These are phyloP conservation scores for Calyptomena viridis DNA, from an alignment of 2,113 vertebrate species.

Conservation along the genomic window DNA sequence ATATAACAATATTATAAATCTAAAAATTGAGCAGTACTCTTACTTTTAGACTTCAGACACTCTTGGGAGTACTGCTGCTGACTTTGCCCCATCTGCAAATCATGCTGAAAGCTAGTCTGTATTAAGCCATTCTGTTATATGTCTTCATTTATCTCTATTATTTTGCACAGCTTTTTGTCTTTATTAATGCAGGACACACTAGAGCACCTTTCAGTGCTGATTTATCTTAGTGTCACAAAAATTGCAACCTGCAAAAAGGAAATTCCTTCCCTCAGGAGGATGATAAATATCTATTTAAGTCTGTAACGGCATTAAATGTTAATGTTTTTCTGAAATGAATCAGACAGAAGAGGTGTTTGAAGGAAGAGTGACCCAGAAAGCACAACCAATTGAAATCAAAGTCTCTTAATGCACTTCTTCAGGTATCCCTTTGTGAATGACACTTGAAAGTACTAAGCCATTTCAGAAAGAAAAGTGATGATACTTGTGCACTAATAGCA, in stretches of 20 bases:
- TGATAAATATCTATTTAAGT: conserved; percentile 29
- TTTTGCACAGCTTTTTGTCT: background rate
- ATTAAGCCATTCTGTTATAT: background rate
- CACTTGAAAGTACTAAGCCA: background rate
- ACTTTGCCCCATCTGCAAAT: background rate
- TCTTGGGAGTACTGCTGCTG: background rate
- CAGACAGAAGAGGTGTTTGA: conserved; percentile 2
- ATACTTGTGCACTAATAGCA: background rate
- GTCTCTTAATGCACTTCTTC: background rate
- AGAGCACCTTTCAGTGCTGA: background rate
- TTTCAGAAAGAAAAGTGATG: background rate
- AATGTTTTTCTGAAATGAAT: conserved; percentile 27
- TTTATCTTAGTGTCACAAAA: conserved; percentile 26
- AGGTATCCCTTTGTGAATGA: background rate
- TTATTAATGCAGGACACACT: background rate
- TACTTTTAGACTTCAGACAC: background rate
- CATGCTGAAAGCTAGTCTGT: background rate
- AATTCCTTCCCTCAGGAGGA: background rate
- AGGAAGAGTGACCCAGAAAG: conserved; percentile 10
- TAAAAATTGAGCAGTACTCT: background rate
- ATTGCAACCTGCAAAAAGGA: background rate
- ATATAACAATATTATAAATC: background rate
- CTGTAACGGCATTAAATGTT: conserved; percentile 13
- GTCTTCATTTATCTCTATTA: conserved; percentile 18
- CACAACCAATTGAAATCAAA: background rate